These are phyloP conservation scores for Morone saxatilis DNA, from an alignment of 2,113 vertebrate genomes.

Conservation along the genomic window DNA sequence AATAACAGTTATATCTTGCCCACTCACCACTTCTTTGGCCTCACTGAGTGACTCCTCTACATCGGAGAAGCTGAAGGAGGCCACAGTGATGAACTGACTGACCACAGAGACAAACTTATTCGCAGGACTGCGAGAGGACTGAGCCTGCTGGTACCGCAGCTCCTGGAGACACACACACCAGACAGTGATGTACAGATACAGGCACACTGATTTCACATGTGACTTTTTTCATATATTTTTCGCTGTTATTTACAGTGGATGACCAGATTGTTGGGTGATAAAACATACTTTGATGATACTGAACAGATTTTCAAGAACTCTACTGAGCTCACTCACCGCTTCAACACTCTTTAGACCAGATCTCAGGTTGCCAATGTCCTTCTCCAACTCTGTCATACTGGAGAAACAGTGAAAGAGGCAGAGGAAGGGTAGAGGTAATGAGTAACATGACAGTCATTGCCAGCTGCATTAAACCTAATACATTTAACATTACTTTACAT, in stretches of 20 bases:
- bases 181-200: not conserved
- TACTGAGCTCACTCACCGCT: constrained; percentile 42
- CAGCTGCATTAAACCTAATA: not conserved
- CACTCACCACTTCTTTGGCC: constrained; percentile 71
- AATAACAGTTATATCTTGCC: not conserved
- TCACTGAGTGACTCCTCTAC: constrained; percentile 66
- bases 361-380: constrained; percentile 64
- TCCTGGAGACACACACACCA: constrained; percentile 48
- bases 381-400: constrained; percentile 74
- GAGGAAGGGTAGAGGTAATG: no score
- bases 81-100: constrained; percentile 71
- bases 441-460: not conserved
- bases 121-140: constrained; percentile 1
- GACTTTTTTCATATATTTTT: not conserved
- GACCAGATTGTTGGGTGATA: not conserved
- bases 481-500: not conserved
- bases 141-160: constrained; percentile 65
- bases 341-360: constrained; percentile 66
- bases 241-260: not conserved
- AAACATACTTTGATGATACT: not conserved
- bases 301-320: not conserved
- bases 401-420: not conserved
- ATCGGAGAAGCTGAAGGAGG: constrained; percentile 72
- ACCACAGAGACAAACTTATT: constrained; percentile 71
- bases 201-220: not conserved